Conservation (phyloP, 2,888 invertebrate species). For the Drosophila prostipennis region DNA sequence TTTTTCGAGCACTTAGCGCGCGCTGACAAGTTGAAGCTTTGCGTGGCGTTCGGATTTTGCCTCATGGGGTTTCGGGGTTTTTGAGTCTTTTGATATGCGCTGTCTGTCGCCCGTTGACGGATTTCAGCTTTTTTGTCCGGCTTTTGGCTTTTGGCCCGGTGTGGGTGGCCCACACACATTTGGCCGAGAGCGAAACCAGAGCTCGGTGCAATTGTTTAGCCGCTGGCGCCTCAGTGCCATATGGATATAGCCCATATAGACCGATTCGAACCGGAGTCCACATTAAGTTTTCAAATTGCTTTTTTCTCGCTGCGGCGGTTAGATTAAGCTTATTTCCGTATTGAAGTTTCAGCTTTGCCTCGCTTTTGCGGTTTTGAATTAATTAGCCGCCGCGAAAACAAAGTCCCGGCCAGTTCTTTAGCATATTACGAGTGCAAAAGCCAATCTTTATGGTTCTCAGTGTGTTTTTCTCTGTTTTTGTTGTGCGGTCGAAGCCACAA, state of each 20-base stretch:
- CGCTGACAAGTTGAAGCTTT: slow-evolving; percentile 80
- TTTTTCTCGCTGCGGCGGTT: slow-evolving; percentile 67
- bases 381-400: slow-evolving; percentile 67
- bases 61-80: slow-evolving; percentile 41
- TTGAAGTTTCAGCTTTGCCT: slow-evolving; percentile 62
- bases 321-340: slow-evolving; percentile 78
- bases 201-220: slow-evolving; percentile 70
- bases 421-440: slow-evolving; percentile 55
- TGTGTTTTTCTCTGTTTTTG: slow-evolving; percentile 48
- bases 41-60: slow-evolving; percentile 53
- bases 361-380: slow-evolving; percentile 73
- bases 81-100: slow-evolving; percentile 74
- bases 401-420: slow-evolving; percentile 58
- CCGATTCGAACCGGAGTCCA: slow-evolving; percentile 31
- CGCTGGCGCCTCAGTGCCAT: slow-evolving; percentile 68
- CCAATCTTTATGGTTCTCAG: slow-evolving; percentile 32
- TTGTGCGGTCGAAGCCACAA: slow-evolving; percentile 60
- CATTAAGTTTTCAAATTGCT: slow-evolving; percentile 77
- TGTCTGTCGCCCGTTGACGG: slow-evolving; percentile 77
- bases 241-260: slow-evolving; percentile 7
- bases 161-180: slow-evolving; percentile 78
- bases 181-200: slow-evolving; percentile 24
- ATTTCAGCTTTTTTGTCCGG: slow-evolving; percentile 48
- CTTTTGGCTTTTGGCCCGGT: slow-evolving; percentile 42
- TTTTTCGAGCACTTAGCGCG: slow-evolving; percentile 75